A percentile compares a stretch with the other conserved stretches of the same genome.
Conservation (phyloP, 1,140 invertebrate genomes). For the Holcopasites calliopsidis region DNA sequence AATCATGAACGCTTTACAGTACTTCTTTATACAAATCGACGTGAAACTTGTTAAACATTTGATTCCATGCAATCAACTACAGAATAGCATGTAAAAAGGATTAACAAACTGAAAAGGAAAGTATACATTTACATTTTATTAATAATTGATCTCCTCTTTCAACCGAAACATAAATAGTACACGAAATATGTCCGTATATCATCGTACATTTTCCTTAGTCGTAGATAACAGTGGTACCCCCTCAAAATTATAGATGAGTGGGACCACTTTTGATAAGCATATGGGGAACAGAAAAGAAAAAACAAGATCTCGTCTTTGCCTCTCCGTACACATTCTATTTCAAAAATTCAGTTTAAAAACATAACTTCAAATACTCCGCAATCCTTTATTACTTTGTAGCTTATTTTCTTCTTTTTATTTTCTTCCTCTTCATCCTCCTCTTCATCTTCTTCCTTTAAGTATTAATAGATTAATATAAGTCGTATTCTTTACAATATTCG, state of each 20-base stretch:
- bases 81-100: constrained; percentile 27
- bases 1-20: no score
- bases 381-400: constrained; percentile 76
- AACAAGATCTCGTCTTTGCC: constrained; percentile 68
- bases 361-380: constrained; percentile 77
- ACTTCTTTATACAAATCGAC: no score
- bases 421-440: constrained; percentile 71
- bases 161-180: constrained; percentile 63
- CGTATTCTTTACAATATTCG: constrained; percentile 77
- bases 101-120: constrained; percentile 48
- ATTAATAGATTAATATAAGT: constrained; percentile 76
- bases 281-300: constrained; percentile 51
- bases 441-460: constrained; percentile 66
- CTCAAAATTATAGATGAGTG: constrained; percentile 12
- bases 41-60: not conserved
- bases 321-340: constrained; percentile 79
- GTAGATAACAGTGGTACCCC: constrained; percentile 19
- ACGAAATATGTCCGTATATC: constrained; percentile 52
- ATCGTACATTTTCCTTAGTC: constrained; percentile 43
- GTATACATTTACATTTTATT: constrained; percentile 65
- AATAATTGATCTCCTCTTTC: constrained; percentile 60
- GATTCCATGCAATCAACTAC: not conserved
- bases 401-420: constrained; percentile 64
- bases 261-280: constrained; percentile 10
- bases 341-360: constrained; percentile 79